Evolutionary conservation across 2,888 invertebrate genomes (phyloP).

Genomic region (Trachelus tabidus): DNA sequence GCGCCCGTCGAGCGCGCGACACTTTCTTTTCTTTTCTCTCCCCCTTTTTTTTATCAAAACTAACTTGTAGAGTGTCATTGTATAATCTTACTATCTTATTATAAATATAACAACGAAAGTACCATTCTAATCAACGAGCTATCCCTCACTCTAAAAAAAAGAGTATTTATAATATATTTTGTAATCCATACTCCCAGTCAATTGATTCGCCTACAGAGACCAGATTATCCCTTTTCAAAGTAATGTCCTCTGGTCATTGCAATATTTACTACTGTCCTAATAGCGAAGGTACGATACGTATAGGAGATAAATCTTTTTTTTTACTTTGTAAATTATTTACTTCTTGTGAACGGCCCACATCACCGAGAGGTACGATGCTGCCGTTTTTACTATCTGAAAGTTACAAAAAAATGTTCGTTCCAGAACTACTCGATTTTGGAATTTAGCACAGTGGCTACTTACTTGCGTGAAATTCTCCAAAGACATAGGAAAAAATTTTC

Average conservation of each 20-base stretch:
- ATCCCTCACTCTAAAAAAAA: not conserved
- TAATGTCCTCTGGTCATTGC: not conserved
- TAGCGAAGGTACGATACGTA: not conserved
- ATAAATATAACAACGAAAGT: conserved; percentile 52
- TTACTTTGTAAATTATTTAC: not conserved
- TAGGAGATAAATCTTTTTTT: not conserved
- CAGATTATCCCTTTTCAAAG: not conserved
- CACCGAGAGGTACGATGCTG: not conserved
- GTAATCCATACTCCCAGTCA: not conserved
- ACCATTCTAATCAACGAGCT: conserved; percentile 4
- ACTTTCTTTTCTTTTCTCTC: conserved; percentile 34
- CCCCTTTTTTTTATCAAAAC: conserved; percentile 50
- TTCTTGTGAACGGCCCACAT: not conserved
- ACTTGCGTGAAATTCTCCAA: conserved; percentile 12
- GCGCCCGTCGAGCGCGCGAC: conserved; percentile 25
- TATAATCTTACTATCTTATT: conserved; percentile 56
- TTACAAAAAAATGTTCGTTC: not conserved
- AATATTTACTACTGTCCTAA: too few species aligned
- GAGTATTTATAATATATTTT: not conserved
- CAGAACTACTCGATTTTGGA: not conserved
- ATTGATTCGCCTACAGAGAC: not conserved
- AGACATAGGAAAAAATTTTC: conserved; percentile 19
- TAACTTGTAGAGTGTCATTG: conserved; percentile 60
- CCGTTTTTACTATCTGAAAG: not conserved
- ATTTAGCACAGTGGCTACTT: not conserved